A percentile compares a stretch with the other conserved stretches of the same genome.
phyloP scores from a whole-genome alignment of 2,888 invertebrate species.

The Loripinus fragilis region DNA sequence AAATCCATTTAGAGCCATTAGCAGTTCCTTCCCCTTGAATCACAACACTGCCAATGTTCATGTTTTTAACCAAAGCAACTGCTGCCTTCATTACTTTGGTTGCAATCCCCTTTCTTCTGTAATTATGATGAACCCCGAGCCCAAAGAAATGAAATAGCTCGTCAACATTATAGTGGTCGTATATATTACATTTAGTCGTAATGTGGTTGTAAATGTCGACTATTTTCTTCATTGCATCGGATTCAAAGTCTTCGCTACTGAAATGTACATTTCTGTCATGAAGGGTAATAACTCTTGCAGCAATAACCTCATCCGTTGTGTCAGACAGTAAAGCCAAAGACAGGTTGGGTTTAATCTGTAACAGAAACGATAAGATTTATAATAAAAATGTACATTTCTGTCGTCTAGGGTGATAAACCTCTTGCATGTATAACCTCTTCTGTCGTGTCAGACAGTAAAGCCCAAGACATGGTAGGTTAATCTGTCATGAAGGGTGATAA shows the following conservation, averaged over 20 bases:
- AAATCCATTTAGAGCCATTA: background rate
- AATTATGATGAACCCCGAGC: conserved; percentile 31
- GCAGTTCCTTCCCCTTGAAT: background rate
- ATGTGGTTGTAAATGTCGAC: background rate
- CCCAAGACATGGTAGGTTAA: no score
- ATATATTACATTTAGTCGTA: background rate
- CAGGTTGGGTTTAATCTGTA: background rate
- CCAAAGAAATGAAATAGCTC: conserved; percentile 26
- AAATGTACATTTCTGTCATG: background rate
- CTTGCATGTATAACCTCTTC: no score
- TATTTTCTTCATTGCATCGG: background rate
- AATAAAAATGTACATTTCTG: no score
- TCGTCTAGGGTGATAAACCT: no score
- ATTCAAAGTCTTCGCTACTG: background rate
- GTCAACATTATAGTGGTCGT: conserved; percentile 26
- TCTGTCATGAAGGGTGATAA: no score
- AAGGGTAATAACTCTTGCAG: background rate
- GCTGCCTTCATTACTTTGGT: conserved; percentile 34
- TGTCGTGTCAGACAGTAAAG: no score
- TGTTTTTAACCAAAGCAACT: background rate
- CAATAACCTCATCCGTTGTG: background rate
- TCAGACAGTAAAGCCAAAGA: background rate
- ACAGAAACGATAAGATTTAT: no score
- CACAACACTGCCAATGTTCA: background rate
- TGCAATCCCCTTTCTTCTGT: conserved; percentile 28